These are phyloP conservation scores for Yponomeuta evonymella DNA, from an alignment of 2,888 invertebrate genomes.

Conservation along the genomic window DNA sequence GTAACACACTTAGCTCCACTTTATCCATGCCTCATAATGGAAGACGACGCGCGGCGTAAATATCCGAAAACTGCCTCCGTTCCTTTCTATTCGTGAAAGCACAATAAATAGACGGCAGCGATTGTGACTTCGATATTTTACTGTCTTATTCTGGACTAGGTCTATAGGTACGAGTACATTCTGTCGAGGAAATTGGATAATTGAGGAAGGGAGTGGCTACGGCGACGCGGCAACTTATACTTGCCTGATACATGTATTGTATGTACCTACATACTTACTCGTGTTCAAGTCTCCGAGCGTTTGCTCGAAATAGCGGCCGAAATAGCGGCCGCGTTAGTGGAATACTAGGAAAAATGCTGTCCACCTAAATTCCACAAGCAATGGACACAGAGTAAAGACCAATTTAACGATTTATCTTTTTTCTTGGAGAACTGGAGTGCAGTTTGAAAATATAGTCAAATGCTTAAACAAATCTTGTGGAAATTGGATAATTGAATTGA, in stretches of 20 bases:
- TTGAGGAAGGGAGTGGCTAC: slow-evolving; percentile 63
- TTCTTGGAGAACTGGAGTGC: neutral
- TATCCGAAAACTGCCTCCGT: neutral
- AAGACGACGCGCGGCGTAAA: neutral
- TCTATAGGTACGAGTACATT: slow-evolving; percentile 30
- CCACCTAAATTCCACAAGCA: neutral
- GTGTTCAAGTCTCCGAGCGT: neutral
- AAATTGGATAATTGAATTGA: too few relatives aligned
- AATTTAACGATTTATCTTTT: neutral
- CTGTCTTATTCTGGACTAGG: slow-evolving; percentile 33
- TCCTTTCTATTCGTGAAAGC: neutral
- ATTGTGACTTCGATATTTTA: neutral
- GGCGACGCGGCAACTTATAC: slow-evolving; percentile 16
- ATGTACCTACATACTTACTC: neutral
- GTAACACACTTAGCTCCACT: too few relatives aligned
- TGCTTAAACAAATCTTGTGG: too few relatives aligned
- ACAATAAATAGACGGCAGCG: neutral
- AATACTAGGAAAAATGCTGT: neutral
- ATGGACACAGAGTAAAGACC: neutral
- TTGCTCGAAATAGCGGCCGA: neutral
- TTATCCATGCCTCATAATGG: neutral
- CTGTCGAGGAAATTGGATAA: slow-evolving; percentile 65
- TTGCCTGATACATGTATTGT: neutral
- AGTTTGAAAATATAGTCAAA: too few relatives aligned
- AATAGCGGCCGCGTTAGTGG: neutral